Conservation (phyloP, 2,113 vertebrate species). For the Sorex fumeus region DNA sequence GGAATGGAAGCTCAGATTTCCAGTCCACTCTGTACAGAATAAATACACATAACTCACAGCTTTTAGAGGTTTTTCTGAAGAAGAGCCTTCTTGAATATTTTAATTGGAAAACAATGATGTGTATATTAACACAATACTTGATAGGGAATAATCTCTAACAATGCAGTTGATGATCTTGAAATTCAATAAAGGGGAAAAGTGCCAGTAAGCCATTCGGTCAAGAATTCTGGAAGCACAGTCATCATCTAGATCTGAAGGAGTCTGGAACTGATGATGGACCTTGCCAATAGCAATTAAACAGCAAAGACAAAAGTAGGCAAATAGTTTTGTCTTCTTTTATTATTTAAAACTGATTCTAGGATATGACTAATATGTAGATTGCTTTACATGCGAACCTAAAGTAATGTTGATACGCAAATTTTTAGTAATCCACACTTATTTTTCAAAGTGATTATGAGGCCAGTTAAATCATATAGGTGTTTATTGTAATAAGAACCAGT, state of each 20-base stretch:
- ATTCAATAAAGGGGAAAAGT: conserved; percentile 5
- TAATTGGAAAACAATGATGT: not conserved
- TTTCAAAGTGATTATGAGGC: not conserved
- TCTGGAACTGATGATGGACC: not conserved
- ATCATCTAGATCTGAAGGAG: conserved; percentile 36
- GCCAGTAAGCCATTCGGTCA: not conserved
- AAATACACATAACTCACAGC: not conserved
- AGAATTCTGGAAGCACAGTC: conserved; percentile 54
- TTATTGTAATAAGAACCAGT: not conserved
- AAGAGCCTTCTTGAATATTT: not conserved
- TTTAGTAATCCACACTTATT: conserved; percentile 3
- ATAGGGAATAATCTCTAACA: conserved; percentile 33
- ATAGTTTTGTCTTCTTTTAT: not conserved
- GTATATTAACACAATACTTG: conserved; percentile 22
- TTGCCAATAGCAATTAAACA: conserved; percentile 38
- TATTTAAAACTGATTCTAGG: not conserved
- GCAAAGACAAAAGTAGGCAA: not conserved
- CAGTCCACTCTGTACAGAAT: not conserved
- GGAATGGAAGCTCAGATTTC: not conserved
- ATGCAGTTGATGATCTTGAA: not conserved
- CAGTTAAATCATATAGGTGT: not conserved
- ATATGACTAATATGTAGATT: not conserved
- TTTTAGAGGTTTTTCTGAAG: not conserved
- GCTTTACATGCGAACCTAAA: not conserved
- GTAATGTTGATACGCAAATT: not conserved